Conservation (phyloP, 1,140 invertebrate genomes). For the Hesperophylax magnus region DNA sequence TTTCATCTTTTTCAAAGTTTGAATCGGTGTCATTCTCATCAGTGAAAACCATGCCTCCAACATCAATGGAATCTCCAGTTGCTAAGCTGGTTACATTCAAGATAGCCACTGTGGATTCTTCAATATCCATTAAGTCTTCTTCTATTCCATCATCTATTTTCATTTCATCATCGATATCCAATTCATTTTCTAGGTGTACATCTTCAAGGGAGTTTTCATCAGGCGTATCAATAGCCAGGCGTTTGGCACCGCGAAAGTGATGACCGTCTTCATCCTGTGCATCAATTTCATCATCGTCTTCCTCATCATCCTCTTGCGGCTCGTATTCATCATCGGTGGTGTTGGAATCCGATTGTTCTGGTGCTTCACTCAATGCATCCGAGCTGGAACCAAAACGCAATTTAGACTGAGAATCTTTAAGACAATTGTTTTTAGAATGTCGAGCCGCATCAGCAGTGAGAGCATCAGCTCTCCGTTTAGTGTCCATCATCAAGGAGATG, state of each 20-base stretch:
- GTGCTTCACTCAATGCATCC: neutral
- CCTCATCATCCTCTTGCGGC: conserved; percentile 19
- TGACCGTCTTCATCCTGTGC: conserved; percentile 46
- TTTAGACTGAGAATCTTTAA: too few relatives aligned
- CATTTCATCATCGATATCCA: conserved; percentile 11
- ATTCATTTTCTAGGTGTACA: conserved; percentile 8
- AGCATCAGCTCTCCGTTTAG: too few relatives aligned
- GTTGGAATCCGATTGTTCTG: neutral
- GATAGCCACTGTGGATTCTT: conserved; percentile 10
- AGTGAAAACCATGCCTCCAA: neutral
- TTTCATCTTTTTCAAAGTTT: neutral
- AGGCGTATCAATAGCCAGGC: too few relatives aligned
- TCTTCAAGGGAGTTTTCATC: conserved; percentile 22
- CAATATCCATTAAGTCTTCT: conserved; percentile 5
- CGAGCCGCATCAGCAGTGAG: too few relatives aligned
- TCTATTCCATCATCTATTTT: conserved; percentile 1
- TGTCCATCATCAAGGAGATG: too few relatives aligned
- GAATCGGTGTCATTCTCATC: neutral
- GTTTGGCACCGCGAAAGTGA: neutral
- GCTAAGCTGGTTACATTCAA: conserved; percentile 33
- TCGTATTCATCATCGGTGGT: conserved; percentile 27
- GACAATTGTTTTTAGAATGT: too few relatives aligned
- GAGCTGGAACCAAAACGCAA: neutral
- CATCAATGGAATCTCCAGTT: neutral
- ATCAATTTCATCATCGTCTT: conserved; percentile 40